phyloP scores from a whole-genome alignment of 2,113 vertebrate genomes.

The Calyptomena viridis region DNA sequence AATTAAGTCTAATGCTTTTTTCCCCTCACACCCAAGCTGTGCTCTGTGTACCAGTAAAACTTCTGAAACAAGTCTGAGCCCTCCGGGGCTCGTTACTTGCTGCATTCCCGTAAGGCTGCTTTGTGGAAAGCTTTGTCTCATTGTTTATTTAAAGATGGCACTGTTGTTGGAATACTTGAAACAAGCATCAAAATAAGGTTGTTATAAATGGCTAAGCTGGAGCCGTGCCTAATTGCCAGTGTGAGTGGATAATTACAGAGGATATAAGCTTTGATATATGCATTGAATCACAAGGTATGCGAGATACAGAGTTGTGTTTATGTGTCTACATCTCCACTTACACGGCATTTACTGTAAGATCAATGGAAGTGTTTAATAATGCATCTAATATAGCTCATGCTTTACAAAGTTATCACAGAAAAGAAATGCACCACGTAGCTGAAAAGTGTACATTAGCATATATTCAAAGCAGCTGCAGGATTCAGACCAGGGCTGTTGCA shows the following conservation, averaged over 20 bases:
- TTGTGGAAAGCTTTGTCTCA: slow-evolving; percentile 15
- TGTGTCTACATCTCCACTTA: background rate
- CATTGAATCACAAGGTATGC: background rate
- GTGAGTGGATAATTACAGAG: slow-evolving; percentile 4
- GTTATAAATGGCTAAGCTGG: background rate
- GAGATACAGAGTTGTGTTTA: background rate
- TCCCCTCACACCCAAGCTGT: background rate
- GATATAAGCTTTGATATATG: slow-evolving; percentile 25
- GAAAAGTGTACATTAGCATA: background rate
- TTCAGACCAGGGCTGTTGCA: background rate
- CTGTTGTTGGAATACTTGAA: background rate
- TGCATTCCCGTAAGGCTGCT: background rate
- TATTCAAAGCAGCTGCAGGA: background rate
- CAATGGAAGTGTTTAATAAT: slow-evolving; percentile 23
- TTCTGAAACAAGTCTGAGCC: background rate
- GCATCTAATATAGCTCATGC: background rate
- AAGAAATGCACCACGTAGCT: background rate
- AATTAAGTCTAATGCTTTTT: background rate
- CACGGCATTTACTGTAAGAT: background rate
- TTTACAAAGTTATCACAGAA: background rate
- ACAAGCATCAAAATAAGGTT: slow-evolving; percentile 1
- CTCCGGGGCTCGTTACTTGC: background rate
- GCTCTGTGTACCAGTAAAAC: background rate
- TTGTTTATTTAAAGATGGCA: slow-evolving; percentile 26
- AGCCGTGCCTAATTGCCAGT: background rate